Percentiles rank a stretch among this genome's conserved stretches.
Evolutionary conservation across 1,140 invertebrate genomes (phyloP).

Genomic region (Drosophila ogumai): DNA sequence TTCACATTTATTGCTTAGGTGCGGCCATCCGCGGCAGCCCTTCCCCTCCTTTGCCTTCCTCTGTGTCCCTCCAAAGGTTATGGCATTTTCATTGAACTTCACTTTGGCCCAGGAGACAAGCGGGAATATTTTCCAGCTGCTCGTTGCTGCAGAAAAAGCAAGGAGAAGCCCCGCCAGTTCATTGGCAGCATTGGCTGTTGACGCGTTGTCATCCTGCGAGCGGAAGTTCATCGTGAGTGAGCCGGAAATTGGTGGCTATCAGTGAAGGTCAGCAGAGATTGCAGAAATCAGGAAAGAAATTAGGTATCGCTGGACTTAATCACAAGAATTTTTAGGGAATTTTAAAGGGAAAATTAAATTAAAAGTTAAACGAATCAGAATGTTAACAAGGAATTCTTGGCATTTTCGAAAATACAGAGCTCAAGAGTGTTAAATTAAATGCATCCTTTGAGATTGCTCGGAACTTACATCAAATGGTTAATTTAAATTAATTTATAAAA

Average conservation of each 20-base stretch:
- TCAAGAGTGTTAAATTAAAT: not conserved
- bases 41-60: not conserved
- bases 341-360: not conserved
- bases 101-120: slow-evolving; percentile 47
- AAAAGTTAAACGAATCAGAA: not conserved
- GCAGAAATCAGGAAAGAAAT: slow-evolving; percentile 4
- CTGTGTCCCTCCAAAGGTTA: slow-evolving; percentile 24
- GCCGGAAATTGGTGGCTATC: slow-evolving; percentile 35
- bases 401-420: not conserved
- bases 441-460: not conserved
- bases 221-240: slow-evolving; percentile 40
- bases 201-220: slow-evolving; percentile 56
- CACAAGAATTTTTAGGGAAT: not conserved
- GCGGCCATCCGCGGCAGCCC: slow-evolving; percentile 35
- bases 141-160: slow-evolving; percentile 36
- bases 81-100: slow-evolving; percentile 77
- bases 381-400: too few species aligned
- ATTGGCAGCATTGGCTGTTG: slow-evolving; percentile 55
- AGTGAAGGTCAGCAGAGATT: slow-evolving; percentile 30
- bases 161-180: slow-evolving; percentile 48
- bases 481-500: too few species aligned
- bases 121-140: slow-evolving; percentile 27
- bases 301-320: not conserved
- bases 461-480: too few species aligned
- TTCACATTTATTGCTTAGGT: slow-evolving; percentile 68